Base-by-base conservation (phyloP, 2,113 vertebrate genomes). In the Mus pahari region DNA sequence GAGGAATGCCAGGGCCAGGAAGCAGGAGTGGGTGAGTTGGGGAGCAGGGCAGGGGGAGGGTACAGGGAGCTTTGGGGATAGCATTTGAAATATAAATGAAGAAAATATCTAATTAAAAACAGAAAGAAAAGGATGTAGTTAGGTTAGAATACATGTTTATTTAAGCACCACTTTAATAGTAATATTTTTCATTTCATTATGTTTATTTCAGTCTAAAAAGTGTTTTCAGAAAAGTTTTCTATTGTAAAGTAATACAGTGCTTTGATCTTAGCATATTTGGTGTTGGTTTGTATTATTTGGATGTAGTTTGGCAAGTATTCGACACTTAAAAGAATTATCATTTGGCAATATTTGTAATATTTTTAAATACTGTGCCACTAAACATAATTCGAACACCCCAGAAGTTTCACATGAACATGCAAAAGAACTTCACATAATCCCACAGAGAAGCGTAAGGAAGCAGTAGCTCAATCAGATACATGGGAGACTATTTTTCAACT, bases 141-240 rank as follows among this genome's bases (percentile, higher is more conserved):
- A 73, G 20, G 68, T 66, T 97, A 75, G 91, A 98, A 97, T 28
- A 86, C 60, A 91, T 66, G 94, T 95, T 96, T 96, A 84, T 90
- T 96, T 94, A 55, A 96, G 78, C 93, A 77, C 53, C 78, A 55
- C 96, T 78, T 94, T 97, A 94, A 96, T 64, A 53, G 50, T 96
- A 95, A 97, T 95, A 91, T 97, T 97, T 90, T 66, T 93, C 79
- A 92, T 97, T 88, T 95, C 14, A 96, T 97, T 92, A 62, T 50
- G 58, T 0, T 0, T 98, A 90, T 91, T 86, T 97, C 84, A 77
- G 70, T 94, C 91, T 90, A 83, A 83, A 16, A 91, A 94, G 79
- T 96, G 96, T 97, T 95, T 98, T 98, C 48, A 70, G 94, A 83
- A 97, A 95, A 91, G 90, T 16, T 90, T 53, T 91, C 36, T 93